Evolutionary conservation across 2,888 invertebrate species (phyloP).

Genomic region (Monochamus alternatus): DNA sequence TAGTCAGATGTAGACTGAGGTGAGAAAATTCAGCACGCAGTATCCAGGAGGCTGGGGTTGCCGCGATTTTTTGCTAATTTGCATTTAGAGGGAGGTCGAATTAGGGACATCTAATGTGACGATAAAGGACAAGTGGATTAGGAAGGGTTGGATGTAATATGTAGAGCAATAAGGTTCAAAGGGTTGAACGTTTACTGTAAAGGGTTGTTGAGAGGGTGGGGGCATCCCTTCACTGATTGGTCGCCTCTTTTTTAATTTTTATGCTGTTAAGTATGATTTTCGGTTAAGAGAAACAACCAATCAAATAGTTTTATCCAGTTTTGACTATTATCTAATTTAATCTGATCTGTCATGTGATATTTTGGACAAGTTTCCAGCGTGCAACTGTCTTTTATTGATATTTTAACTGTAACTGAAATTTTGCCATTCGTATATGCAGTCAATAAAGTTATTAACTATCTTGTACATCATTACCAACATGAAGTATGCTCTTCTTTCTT

Average conservation of each 20-base stretch:
- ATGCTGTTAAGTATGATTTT: too few relatives aligned
- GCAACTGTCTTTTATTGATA: too few relatives aligned
- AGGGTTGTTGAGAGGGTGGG: constrained; percentile 22
- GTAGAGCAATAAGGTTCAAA: constrained; percentile 49
- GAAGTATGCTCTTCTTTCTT: too few relatives aligned
- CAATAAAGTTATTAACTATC: too few relatives aligned
- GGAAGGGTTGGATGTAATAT: constrained; percentile 31
- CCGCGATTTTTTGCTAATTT: constrained; percentile 42
- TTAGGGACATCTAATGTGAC: neutral
- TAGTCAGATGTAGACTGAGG: constrained; percentile 51
- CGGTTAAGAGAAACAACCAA: too few relatives aligned
- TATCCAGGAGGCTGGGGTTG: constrained; percentile 29
- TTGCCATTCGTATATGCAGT: too few relatives aligned
- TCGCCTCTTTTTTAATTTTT: neutral
- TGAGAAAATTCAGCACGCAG: constrained; percentile 22
- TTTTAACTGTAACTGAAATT: too few relatives aligned
- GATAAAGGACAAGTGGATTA: constrained; percentile 34
- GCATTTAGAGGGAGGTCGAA: constrained; percentile 40
- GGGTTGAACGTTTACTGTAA: constrained; percentile 43
- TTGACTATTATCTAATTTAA: too few relatives aligned
- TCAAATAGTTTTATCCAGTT: too few relatives aligned
- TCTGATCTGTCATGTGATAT: neutral
- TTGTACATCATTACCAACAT: too few relatives aligned
- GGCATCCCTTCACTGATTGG: constrained; percentile 31
- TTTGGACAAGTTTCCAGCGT: neutral